Base-by-base conservation (phyloP, 37 sponge, comb jelly and placozoan genomes). In the Petrosia ficiformis region DNA sequence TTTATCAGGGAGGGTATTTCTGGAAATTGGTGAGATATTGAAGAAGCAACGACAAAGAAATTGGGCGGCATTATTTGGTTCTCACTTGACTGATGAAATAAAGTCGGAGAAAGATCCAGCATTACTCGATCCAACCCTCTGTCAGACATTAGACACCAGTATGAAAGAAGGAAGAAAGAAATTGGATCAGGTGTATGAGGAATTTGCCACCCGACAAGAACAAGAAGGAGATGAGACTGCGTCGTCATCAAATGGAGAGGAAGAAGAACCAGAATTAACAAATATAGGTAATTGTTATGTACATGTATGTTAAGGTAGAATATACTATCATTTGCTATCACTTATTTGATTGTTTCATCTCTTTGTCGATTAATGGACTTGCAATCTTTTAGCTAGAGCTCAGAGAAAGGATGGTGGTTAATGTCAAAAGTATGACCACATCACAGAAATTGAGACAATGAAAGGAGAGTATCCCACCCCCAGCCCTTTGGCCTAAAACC, bases 191-290 rank as follows among this genome's bases (percentile, higher is more conserved):
- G 3, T 91, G n/a, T 41, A 59, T 36, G 92, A 91, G 54, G 83
- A 83, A 0, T 91, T 82, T 91, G 87, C 71, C 0, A 24, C 37
- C 28, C 86, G 82, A 52, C 87, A 91, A 69, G 83, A 81, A 65
- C 38, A 68, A 19, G 71, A 77, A 39, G 34, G 58, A 30, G 76
- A 87, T 21, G 76, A 8, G 1, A 43, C n/a, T 4, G 70, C 44
- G 22, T 65, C 68, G 4, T 32, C 73, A 35, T 26, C 44, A 30
- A 58, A 63, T 76, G 59, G 66, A 31, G 63, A 83, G 36, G 76
- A 52, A 2, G 70, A 65, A 33, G 87, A 58, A 29, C 76, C 81
- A 38, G 72, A n/a, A n/a, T n/a, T n/a, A n/a, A n/a, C n/a, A n/a
- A n/a, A n/a, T n/a, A n/a, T n/a, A n/a, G n/a, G n/a, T n/a, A n/a